A percentile compares a stretch with the other conserved stretches of the same genome.
Evolutionary conservation across 2,797 vertebrate species (phyloP).

Genomic region (Choloepus didactylus): DNA sequence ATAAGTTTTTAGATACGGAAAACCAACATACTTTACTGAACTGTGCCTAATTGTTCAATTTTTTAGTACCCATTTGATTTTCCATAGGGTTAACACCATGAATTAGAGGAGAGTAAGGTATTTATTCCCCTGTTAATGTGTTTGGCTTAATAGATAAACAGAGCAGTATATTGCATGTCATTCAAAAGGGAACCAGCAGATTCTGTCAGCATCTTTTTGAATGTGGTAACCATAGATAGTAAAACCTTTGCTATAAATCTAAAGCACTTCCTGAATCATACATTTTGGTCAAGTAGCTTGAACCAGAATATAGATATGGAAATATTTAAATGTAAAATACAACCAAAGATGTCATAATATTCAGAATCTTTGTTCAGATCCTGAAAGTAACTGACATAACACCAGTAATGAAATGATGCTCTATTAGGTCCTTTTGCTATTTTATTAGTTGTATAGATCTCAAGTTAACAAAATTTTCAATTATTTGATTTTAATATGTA

Average conservation of each 20-base stretch:
- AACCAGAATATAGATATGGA: background rate
- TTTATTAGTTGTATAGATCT: too few relatives aligned
- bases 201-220: background rate
- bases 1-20: background rate
- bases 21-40: background rate
- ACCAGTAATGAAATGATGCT: background rate
- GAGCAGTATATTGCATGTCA: background rate
- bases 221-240: background rate
- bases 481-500: background rate
- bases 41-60: background rate
- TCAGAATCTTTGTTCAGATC: too few relatives aligned
- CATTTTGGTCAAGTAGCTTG: conserved; percentile 11
- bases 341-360: too few relatives aligned
- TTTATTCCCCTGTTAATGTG: background rate
- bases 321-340: too few relatives aligned
- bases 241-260: background rate
- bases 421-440: background rate
- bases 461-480: background rate
- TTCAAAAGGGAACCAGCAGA: background rate
- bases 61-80: background rate
- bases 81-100: background rate
- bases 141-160: background rate
- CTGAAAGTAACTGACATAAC: background rate
- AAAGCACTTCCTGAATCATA: background rate
- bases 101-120: too few relatives aligned